phyloP scores from a whole-genome alignment of 2,797 vertebrate species.

The Sebastes steindachneri region DNA sequence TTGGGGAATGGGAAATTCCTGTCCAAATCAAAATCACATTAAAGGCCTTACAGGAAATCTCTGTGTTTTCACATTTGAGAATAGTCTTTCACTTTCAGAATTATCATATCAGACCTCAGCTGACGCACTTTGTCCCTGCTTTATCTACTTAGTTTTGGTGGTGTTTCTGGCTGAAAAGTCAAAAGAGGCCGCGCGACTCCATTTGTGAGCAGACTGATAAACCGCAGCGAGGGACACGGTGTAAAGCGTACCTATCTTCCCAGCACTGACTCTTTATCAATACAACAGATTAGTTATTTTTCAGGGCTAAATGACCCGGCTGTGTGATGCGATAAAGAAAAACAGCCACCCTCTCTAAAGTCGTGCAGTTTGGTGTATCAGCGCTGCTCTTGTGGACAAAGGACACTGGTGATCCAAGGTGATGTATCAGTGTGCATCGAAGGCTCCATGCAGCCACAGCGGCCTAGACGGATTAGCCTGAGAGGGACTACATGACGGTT shows the following conservation, averaged over 20 bases:
- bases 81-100: slow-evolving; percentile 12
- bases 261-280: slow-evolving; percentile 13
- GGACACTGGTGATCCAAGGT: slow-evolving; percentile 59
- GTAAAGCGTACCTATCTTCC: neutral
- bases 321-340: slow-evolving; percentile 22
- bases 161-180: slow-evolving; percentile 30
- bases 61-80: slow-evolving; percentile 28
- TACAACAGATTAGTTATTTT: slow-evolving; percentile 36
- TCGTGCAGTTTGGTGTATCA: slow-evolving; percentile 25
- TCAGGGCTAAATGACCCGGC: slow-evolving; percentile 33
- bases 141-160: slow-evolving; percentile 37
- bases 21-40: slow-evolving; percentile 47
- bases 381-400: slow-evolving; percentile 46
- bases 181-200: slow-evolving; percentile 26
- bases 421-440: slow-evolving; percentile 57
- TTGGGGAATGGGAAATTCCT: slow-evolving; percentile 33
- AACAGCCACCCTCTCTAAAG: slow-evolving; percentile 12
- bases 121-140: slow-evolving; percentile 21
- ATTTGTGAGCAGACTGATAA: slow-evolving; percentile 32
- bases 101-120: slow-evolving; percentile 13
- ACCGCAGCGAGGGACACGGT: neutral
- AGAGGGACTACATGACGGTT: slow-evolving; percentile 78
- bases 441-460: slow-evolving; percentile 61
- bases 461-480: slow-evolving; percentile 77
- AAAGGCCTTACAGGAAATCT: slow-evolving; percentile 22